phyloP scores from a whole-genome alignment of 2,113 vertebrate species.

The Microtus montanus region DNA sequence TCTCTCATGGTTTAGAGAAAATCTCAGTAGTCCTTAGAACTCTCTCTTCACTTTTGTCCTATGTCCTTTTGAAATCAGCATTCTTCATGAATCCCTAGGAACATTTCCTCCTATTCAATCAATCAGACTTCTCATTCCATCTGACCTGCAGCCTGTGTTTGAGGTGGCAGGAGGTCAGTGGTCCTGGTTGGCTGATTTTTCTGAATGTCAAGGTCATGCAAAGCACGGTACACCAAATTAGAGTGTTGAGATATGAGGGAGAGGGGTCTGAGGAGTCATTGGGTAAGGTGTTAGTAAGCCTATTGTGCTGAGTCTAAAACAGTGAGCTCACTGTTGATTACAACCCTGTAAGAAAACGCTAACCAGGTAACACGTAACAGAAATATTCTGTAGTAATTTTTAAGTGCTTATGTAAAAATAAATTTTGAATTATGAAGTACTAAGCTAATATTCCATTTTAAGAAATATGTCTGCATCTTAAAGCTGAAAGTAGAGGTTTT shows the following conservation, averaged over 20 bases:
- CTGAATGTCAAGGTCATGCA: neutral
- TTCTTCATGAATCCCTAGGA: neutral
- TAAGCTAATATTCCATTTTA: neutral
- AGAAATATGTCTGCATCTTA: neutral
- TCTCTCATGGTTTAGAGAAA: neutral
- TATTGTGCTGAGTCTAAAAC: neutral
- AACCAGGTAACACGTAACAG: neutral
- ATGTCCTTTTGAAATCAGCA: neutral
- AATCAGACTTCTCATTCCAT: neutral
- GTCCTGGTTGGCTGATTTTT: neutral
- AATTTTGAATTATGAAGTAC: constrained; percentile 3
- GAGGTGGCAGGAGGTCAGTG: neutral
- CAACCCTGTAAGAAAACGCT: neutral
- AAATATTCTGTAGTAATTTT: neutral
- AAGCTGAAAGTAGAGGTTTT: neutral
- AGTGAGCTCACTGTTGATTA: neutral
- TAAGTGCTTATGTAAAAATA: neutral
- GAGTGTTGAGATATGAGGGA: neutral
- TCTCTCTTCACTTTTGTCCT: neutral
- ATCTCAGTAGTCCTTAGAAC: neutral
- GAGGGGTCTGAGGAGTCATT: neutral
- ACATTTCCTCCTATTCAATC: neutral
- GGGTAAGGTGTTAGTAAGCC: neutral
- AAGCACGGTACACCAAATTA: neutral
- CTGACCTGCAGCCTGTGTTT: neutral